Conservation (phyloP, 2,797 vertebrate species). For the Mormyrus proboscirostris region DNA sequence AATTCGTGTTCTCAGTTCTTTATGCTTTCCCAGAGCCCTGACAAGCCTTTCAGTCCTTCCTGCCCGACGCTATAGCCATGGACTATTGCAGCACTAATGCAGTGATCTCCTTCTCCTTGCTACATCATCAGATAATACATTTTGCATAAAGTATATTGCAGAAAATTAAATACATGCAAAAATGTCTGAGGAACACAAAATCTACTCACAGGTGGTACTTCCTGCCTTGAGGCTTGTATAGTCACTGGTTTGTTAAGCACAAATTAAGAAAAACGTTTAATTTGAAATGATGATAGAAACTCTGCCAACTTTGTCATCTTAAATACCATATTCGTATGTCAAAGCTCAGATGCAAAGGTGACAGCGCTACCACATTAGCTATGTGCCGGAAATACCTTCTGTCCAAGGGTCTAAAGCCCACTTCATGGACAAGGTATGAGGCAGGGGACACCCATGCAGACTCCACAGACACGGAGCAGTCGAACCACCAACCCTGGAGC, state of each 20-base stretch:
- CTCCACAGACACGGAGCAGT: background rate
- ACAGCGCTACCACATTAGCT: background rate
- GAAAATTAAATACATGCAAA: background rate
- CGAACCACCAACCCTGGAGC: background rate
- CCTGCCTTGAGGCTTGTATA: background rate
- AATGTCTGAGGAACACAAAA: background rate
- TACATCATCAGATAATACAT: slow-evolving; percentile 6
- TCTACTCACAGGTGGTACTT: background rate
- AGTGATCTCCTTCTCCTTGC: background rate
- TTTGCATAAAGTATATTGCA: background rate
- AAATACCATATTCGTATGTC: background rate
- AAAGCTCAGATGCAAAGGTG: background rate
- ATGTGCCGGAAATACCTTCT: background rate
- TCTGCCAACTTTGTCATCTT: background rate
- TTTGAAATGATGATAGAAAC: background rate
- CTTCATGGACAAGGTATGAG: too few species aligned
- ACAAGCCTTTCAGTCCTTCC: background rate
- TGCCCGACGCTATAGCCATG: background rate
- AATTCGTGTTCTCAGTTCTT: background rate
- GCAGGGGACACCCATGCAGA: too few species aligned
- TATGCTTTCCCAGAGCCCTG: background rate
- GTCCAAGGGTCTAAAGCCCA: background rate
- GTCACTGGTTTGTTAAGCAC: background rate
- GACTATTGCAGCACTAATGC: background rate
- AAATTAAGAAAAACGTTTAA: background rate